phyloP scores from a whole-genome alignment of 2,888 invertebrate genomes.

The Agrochola lychnidis region DNA sequence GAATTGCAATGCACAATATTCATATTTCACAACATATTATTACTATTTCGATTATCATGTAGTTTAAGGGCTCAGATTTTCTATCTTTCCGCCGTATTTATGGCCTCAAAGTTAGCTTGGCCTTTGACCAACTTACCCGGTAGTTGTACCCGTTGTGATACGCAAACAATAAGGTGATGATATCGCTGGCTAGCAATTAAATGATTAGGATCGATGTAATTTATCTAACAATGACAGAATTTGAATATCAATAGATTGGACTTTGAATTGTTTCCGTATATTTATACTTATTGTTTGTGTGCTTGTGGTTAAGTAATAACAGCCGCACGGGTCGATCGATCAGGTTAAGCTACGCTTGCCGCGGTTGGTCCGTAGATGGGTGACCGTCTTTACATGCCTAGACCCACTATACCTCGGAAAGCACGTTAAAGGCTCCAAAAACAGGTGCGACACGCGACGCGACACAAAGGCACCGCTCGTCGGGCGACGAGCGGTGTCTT shows the following conservation, averaged over 20 bases:
- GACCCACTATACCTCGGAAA: too few species aligned
- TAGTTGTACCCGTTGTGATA: constrained; percentile 50
- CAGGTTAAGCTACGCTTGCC: too few species aligned
- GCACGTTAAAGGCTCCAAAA: too few species aligned
- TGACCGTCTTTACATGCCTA: too few species aligned
- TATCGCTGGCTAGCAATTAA: constrained; percentile 66
- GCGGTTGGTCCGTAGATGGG: too few species aligned
- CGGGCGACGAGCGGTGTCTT: too few species aligned
- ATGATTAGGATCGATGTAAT: constrained; percentile 72
- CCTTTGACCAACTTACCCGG: constrained; percentile 55
- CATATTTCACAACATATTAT: constrained; percentile 26
- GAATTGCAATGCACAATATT: not conserved
- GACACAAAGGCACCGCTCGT: too few species aligned
- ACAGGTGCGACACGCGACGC: too few species aligned
- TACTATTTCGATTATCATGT: constrained; percentile 34
- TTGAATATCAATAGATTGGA: constrained; percentile 39
- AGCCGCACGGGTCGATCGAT: too few species aligned
- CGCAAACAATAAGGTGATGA: constrained; percentile 61
- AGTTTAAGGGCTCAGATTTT: constrained; percentile 31
- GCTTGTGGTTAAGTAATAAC: too few species aligned
- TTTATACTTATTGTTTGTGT: not conserved
- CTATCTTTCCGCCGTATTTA: constrained; percentile 49
- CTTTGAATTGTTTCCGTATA: constrained; percentile 25
- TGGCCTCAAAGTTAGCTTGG: constrained; percentile 48
- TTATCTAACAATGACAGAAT: constrained; percentile 68